These are phyloP conservation scores for Mystacornis crossleyi DNA, from an alignment of 2,113 vertebrate genomes.

Conservation along the genomic window DNA sequence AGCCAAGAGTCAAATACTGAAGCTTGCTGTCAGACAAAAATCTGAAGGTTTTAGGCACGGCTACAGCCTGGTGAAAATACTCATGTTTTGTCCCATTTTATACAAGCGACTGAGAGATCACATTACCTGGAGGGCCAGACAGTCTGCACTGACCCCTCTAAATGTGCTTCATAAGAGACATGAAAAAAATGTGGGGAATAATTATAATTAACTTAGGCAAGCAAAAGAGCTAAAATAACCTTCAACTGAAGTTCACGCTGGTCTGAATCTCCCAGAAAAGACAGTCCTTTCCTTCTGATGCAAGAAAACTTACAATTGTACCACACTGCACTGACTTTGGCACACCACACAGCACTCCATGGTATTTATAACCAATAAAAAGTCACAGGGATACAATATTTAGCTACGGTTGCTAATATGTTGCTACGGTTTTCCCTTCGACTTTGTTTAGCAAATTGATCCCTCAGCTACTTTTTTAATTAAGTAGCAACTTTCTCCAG, in stretches of 20 bases:
- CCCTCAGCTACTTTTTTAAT: neutral
- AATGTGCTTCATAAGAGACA: neutral
- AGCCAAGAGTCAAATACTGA: neutral
- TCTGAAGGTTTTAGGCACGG: neutral
- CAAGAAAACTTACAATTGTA: neutral
- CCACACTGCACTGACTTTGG: neutral
- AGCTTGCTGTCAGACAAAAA: neutral
- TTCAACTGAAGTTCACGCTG: neutral
- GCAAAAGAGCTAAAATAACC: neutral
- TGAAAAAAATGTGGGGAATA: neutral
- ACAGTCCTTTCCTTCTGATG: neutral
- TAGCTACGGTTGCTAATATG: neutral
- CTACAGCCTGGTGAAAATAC: neutral
- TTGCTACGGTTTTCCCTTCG: neutral
- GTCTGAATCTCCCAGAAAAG: neutral
- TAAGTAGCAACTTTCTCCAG: neutral
- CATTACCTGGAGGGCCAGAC: neutral
- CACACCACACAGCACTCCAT: neutral
- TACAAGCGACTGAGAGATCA: neutral
- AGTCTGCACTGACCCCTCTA: neutral
- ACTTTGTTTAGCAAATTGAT: neutral
- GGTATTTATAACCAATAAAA: conserved; percentile 13
- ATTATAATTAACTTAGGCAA: neutral
- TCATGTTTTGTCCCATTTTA: neutral
- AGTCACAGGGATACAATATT: neutral